Percentiles rank a stretch among this genome's conserved stretches.
These are phyloP conservation scores for Psittacus erithacus DNA, from an alignment of 2,113 vertebrate genomes.

Conservation along the genomic window DNA sequence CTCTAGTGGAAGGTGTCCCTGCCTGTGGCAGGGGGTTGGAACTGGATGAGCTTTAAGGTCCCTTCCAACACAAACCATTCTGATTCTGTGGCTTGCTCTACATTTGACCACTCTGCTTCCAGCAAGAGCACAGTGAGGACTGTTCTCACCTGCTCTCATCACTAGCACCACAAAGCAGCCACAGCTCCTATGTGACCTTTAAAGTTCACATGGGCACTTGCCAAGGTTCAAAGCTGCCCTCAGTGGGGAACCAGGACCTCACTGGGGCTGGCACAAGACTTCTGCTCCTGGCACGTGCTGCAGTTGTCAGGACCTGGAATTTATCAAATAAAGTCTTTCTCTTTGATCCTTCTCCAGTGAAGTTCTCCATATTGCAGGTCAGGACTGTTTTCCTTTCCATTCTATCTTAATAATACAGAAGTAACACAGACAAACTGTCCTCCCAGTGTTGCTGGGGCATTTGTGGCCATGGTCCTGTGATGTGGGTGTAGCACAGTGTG, in stretches of 20 bases:
- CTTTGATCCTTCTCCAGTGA: not conserved
- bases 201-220: not conserved
- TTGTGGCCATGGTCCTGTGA: not conserved
- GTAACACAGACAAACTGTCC: not conserved
- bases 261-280: not conserved
- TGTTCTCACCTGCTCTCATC: not conserved
- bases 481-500: not conserved
- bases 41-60: accelerated
- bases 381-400: not conserved
- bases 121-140: not conserved
- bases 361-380: constrained; percentile 3
- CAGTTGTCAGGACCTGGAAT: not conserved
- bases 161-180: not conserved
- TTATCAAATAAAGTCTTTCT: not conserved
- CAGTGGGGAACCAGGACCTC: accelerated
- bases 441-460: accelerated
- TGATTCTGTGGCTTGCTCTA: not conserved
- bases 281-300: not conserved
- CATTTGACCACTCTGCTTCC: not conserved
- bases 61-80: not conserved
- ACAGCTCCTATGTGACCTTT: not conserved
- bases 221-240: not conserved
- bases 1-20: not conserved
- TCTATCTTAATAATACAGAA: not conserved
- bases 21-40: not conserved